phyloP scores from a whole-genome alignment of 1,140 invertebrate genomes.

The Matsumurasca onukii region DNA sequence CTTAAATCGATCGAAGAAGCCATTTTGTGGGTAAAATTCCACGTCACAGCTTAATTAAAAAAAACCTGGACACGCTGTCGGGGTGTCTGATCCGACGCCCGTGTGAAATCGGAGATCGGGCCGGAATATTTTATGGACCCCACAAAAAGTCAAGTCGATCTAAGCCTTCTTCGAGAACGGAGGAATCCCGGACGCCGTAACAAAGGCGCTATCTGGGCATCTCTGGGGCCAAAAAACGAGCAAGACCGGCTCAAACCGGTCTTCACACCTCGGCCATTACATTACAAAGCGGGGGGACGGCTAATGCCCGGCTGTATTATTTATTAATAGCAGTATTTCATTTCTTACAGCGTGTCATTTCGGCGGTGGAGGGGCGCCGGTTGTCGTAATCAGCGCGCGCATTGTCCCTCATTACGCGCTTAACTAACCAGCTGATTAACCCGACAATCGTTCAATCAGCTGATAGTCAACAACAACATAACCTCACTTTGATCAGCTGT shows the following conservation, averaged over 20 bases:
- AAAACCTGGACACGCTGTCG: not conserved
- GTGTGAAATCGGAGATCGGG: not conserved
- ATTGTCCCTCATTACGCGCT: not conserved
- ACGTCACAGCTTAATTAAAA: not conserved
- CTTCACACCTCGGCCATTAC: not conserved
- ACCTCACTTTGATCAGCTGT: too few species aligned
- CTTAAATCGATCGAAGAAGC: too few species aligned
- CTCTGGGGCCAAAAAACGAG: not conserved
- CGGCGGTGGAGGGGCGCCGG: not conserved
- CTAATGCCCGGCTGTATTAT: not conserved
- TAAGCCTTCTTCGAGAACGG: not conserved
- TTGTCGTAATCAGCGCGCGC: not conserved
- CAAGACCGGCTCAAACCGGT: not conserved
- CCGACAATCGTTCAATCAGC: not conserved
- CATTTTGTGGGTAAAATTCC: not conserved
- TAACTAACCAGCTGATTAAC: not conserved
- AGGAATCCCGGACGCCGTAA: not conserved
- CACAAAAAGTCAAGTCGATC: not conserved
- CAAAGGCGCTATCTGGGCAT: not conserved
- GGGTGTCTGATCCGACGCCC: not conserved
- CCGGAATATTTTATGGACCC: not conserved
- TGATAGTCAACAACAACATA: too few species aligned
- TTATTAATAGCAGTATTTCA: not conserved
- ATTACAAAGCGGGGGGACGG: not conserved
- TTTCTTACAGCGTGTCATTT: not conserved